A percentile compares a stretch with the other conserved stretches of the same genome.
These are phyloP conservation scores for Bombus sylvicola DNA, from an alignment of 1,140 invertebrate genomes.

Conservation along the genomic window DNA sequence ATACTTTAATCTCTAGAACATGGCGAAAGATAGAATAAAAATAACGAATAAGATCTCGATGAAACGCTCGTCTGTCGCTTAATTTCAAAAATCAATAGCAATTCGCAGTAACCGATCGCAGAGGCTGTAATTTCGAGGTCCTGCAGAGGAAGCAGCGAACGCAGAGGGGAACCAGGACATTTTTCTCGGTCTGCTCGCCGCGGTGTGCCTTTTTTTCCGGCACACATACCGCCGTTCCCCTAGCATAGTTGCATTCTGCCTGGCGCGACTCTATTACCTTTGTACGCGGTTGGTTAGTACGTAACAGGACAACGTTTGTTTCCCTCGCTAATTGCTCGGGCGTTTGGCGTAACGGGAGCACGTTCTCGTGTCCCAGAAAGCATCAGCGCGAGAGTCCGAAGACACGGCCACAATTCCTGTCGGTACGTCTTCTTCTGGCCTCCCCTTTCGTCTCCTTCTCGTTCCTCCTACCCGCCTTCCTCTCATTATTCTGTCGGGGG, in stretches of 20 bases:
- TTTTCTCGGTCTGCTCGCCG: slow-evolving; percentile 29
- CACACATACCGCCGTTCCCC: slow-evolving; percentile 8
- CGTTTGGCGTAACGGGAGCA: slow-evolving; percentile 66
- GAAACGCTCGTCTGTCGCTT: neutral
- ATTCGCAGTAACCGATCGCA: neutral
- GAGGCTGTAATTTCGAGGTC: neutral
- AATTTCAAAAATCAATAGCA: neutral
- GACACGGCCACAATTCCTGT: slow-evolving; percentile 16
- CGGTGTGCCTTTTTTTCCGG: slow-evolving; percentile 38
- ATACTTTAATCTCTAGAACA: too few relatives aligned
- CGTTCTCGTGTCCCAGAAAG: slow-evolving; percentile 62
- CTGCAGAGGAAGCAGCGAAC: neutral
- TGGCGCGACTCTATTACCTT: slow-evolving; percentile 48
- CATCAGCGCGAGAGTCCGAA: neutral
- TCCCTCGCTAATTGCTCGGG: slow-evolving; percentile 60
- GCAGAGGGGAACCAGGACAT: slow-evolving; percentile 44
- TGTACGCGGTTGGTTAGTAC: slow-evolving; percentile 25
- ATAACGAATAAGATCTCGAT: neutral
- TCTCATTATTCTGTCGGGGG: slow-evolving; percentile 58
- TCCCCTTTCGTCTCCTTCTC: neutral
- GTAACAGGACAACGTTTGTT: slow-evolving; percentile 60
- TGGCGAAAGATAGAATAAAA: neutral
- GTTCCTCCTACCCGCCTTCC: slow-evolving; percentile 33
- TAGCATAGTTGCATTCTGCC: neutral
- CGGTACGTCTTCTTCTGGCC: neutral